phyloP scores from a whole-genome alignment of 2,888 invertebrate species.

The Spilarctia lutea region DNA sequence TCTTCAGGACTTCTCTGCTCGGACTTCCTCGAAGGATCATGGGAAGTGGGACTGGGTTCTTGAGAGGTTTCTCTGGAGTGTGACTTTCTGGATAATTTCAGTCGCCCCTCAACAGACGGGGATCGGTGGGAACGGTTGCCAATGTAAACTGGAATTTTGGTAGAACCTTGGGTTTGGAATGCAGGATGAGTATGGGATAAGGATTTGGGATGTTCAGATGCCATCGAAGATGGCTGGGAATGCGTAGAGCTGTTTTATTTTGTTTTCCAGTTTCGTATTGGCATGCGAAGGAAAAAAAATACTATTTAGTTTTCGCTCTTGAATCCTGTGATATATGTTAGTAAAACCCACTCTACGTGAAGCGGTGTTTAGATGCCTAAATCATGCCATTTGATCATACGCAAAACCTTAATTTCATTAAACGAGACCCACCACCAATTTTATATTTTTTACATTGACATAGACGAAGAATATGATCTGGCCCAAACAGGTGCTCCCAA shows the following conservation, averaged over 20 bases:
- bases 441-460: conserved; percentile 33
- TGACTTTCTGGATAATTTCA: conserved; percentile 69
- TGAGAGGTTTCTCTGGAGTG: conserved; percentile 78
- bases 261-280: conserved; percentile 73
- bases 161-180: conserved; percentile 88
- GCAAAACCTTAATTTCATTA: conserved; percentile 33
- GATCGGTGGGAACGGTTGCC: conserved; percentile 87
- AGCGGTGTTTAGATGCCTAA: conserved; percentile 53
- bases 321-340: conserved; percentile 52
- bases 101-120: conserved; percentile 78
- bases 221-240: conserved; percentile 85
- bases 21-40: conserved; percentile 79
- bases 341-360: conserved; percentile 59
- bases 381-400: conserved; percentile 53
- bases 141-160: conserved; percentile 91
- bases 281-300: conserved; percentile 81
- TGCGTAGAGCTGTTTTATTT: conserved; percentile 81
- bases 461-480: conserved; percentile 46
- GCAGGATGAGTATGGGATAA: conserved; percentile 84
- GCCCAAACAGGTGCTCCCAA: conserved; percentile 61
- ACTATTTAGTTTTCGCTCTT: conserved; percentile 56
- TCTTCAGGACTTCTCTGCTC: conserved; percentile 86
- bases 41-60: conserved; percentile 82
- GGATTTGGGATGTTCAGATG: conserved; percentile 81
- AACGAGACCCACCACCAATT: conserved; percentile 39